Conservation (phyloP, 2,113 vertebrate species). For the Steatornis caripensis region DNA sequence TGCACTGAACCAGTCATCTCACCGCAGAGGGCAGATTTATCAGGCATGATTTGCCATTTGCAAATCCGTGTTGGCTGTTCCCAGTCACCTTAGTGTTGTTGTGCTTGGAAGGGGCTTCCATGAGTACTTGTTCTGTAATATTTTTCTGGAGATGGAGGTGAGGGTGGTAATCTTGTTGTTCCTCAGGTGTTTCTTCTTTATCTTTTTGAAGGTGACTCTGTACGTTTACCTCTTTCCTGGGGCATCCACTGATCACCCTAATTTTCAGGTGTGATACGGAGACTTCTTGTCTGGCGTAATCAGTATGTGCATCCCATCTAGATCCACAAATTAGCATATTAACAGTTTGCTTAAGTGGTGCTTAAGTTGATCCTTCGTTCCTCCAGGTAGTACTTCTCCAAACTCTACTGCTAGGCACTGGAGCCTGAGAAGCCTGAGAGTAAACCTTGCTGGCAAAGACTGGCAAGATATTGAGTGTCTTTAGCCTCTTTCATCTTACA, state of each 20-base stretch:
- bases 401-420: neutral
- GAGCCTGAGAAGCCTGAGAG: neutral
- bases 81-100: neutral
- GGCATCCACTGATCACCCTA: neutral
- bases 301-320: neutral
- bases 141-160: neutral
- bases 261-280: neutral
- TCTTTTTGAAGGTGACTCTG: neutral
- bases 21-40: neutral
- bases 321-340: neutral
- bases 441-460: neutral
- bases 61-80: neutral
- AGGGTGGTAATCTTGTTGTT: neutral
- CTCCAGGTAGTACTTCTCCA: neutral
- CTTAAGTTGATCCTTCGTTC: neutral
- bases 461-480: neutral
- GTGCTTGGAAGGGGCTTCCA: neutral
- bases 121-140: neutral
- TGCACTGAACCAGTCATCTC: neutral
- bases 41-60: neutral
- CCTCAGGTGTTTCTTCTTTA: neutral
- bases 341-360: neutral
- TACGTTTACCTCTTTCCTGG: neutral
- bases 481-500: neutral
- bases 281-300: neutral